Evolutionary conservation across 2,797 vertebrate genomes (phyloP).

Genomic region (Ataeniobius toweri): DNA sequence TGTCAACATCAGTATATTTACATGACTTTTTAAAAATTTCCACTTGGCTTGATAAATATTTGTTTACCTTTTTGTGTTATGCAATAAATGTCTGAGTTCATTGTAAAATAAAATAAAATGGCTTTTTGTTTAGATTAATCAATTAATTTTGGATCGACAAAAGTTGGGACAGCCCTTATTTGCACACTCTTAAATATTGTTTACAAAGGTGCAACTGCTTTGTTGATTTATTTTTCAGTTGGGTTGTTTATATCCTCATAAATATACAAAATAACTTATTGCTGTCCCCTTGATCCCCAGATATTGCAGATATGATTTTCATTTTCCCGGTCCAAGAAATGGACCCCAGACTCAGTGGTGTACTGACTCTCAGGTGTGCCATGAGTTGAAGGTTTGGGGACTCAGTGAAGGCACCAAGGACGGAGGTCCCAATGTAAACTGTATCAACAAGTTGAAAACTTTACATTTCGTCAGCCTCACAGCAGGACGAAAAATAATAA

Average conservation of each 20-base stretch:
- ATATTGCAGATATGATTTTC: conserved; percentile 51
- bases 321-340: conserved; percentile 42
- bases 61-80: not conserved
- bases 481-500: not conserved
- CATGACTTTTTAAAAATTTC: too few relatives aligned
- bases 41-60: not conserved
- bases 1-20: not conserved
- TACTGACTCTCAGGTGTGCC: conserved; percentile 48
- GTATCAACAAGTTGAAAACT: not conserved
- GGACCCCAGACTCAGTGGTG: conserved; percentile 26
- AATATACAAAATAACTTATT: conserved; percentile 22
- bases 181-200: not conserved
- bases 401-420: not conserved
- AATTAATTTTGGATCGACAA: not conserved
- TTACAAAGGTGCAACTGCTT: not conserved
- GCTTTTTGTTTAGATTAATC: not conserved
- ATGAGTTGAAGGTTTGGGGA: not conserved
- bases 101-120: not conserved
- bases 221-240: conserved; percentile 13
- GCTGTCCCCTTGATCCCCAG: conserved; percentile 34
- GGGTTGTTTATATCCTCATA: conserved; percentile 14
- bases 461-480: not conserved
- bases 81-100: not conserved
- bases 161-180: not conserved
- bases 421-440: not conserved